Evolutionary conservation across 30 jellyfish, hydroid and myxozoan species (phyloP).

Genomic region (Cassiopea andromeda): DNA sequence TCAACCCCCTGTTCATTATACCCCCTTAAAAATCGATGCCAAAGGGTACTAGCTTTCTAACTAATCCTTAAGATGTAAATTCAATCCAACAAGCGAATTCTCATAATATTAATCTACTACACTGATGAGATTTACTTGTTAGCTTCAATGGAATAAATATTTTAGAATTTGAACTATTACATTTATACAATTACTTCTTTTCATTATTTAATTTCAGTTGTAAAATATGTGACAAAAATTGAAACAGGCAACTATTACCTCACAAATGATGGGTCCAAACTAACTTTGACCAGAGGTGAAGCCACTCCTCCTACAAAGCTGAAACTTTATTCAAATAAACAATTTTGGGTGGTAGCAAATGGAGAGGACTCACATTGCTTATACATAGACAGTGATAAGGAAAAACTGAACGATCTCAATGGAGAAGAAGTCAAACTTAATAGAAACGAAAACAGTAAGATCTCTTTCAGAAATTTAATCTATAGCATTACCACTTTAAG

Average conservation of each 20-base stretch:
- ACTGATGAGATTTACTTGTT: no score
- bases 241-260: neutral
- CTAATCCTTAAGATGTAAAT: no score
- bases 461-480: neutral
- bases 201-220: neutral
- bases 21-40: no score
- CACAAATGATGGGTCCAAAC: slow-evolving; percentile 17
- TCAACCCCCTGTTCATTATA: no score
- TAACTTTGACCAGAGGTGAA: neutral
- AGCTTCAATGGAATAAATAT: no score
- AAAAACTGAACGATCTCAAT: neutral
- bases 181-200: neutral
- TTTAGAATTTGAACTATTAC: neutral
- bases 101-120: no score
- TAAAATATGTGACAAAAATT: neutral
- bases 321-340: slow-evolving; percentile 5
- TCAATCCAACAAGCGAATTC: no score
- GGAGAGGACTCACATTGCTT: neutral
- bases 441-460: neutral
- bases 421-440: slow-evolving; percentile 14
- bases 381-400: slow-evolving; percentile 8
- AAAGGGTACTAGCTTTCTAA: no score
- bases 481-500: neutral
- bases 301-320: neutral
- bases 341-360: neutral